Percentiles rank a stretch among this genome's conserved stretches.
Evolutionary conservation across 2,888 invertebrate species (phyloP).

Genomic region (Eledone cirrhosa): DNA sequence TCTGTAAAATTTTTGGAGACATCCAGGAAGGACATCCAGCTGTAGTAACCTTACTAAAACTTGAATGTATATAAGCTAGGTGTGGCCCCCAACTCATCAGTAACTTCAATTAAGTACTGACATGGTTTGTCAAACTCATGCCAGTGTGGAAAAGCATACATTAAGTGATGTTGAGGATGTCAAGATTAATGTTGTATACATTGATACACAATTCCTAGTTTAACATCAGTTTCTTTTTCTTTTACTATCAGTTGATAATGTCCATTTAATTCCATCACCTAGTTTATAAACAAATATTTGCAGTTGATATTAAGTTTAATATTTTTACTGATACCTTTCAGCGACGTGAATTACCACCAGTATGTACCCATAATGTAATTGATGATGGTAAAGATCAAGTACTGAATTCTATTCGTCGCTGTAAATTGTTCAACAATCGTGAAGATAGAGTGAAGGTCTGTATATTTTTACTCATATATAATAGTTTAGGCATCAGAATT

Average conservation of each 20-base stretch:
- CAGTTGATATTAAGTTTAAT: neutral
- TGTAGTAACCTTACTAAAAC: too few species aligned
- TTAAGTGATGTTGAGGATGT: too few species aligned
- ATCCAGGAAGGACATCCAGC: too few species aligned
- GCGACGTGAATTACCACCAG: constrained; percentile 85
- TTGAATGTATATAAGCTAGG: too few species aligned
- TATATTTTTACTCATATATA: neutral
- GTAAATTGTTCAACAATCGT: constrained; percentile 91
- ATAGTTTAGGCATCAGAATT: neutral
- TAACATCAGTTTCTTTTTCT: too few species aligned
- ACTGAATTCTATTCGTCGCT: constrained; percentile 84
- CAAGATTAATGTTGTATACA: too few species aligned
- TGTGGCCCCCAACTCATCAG: too few species aligned
- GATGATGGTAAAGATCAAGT: constrained; percentile 91
- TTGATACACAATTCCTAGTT: too few species aligned
- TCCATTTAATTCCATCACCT: neutral
- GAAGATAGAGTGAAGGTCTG: constrained; percentile 91
- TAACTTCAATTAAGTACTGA: too few species aligned
- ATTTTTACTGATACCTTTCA: constrained; percentile 70
- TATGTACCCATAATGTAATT: constrained; percentile 97
- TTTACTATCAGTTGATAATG: neutral
- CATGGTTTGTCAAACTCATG: too few species aligned
- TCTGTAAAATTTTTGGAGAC: too few species aligned
- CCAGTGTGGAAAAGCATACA: too few species aligned
- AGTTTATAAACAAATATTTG: neutral